Evolutionary conservation across 2,888 invertebrate genomes (phyloP).

Genomic region (Athetis lepigone): DNA sequence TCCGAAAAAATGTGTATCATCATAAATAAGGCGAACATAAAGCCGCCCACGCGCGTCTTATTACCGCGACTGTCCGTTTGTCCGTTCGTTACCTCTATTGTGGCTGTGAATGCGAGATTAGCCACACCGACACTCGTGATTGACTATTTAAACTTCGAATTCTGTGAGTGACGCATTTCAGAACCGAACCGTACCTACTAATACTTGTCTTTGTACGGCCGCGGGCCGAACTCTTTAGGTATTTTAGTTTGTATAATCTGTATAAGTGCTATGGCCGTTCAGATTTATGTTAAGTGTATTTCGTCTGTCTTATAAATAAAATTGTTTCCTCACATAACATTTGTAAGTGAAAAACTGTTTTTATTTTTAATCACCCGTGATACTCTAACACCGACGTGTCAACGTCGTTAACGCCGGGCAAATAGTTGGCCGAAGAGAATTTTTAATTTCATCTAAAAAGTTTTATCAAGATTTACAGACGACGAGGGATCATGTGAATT

Average conservation of each 20-base stretch:
- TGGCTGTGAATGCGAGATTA: constrained; percentile 88
- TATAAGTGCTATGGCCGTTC: constrained; percentile 54
- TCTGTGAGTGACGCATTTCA: constrained; percentile 82
- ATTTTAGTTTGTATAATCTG: constrained; percentile 64
- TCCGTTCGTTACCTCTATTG: constrained; percentile 90
- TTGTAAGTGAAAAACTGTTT: constrained; percentile 56
- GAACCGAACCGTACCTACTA: constrained; percentile 64
- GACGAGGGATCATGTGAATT: constrained; percentile 72
- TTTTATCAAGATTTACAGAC: constrained; percentile 79
- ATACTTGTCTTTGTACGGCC: constrained; percentile 65
- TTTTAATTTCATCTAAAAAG: constrained; percentile 76
- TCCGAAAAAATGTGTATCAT: constrained; percentile 80
- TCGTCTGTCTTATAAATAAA: constrained; percentile 64
- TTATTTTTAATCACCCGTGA: constrained; percentile 59
- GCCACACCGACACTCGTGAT: constrained; percentile 88
- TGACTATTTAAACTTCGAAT: constrained; percentile 88
- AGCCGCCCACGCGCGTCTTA: constrained; percentile 89
- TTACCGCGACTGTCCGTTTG: constrained; percentile 88
- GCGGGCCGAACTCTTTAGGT: constrained; percentile 57
- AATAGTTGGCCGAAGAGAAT: constrained; percentile 62
- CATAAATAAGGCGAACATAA: constrained; percentile 90
- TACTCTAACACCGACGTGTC: constrained; percentile 64
- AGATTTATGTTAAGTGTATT: constrained; percentile 65
- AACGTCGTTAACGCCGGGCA: constrained; percentile 68
- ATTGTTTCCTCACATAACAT: constrained; percentile 61